Conservation (phyloP, 2,888 invertebrate species). For the Ornithoptera priamus region DNA sequence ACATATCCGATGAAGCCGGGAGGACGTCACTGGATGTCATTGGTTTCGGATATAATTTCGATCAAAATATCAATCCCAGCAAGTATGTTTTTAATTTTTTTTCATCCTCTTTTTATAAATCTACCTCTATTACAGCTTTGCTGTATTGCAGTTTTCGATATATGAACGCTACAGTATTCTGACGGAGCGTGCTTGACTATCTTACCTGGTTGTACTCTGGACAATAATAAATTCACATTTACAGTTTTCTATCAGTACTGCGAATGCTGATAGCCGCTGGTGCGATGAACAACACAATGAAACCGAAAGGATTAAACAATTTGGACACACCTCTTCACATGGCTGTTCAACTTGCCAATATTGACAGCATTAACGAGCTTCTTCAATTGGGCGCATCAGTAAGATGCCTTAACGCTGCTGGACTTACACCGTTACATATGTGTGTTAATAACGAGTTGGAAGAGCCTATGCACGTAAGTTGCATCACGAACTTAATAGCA, state of each 20-base stretch:
- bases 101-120: no score
- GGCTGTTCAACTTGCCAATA: conserved; percentile 67
- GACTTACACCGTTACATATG: conserved; percentile 75
- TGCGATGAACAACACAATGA: conserved; percentile 51
- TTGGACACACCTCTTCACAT: conserved; percentile 75
- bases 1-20: conserved; percentile 61
- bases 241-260: conserved; percentile 54
- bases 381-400: conserved; percentile 65
- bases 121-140: no score
- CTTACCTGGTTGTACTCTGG: no score
- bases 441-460: conserved; percentile 68
- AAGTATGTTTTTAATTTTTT: conserved; percentile 35
- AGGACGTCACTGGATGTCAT: conserved; percentile 74
- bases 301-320: conserved; percentile 40
- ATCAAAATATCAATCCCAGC: conserved; percentile 44
- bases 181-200: no score
- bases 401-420: conserved; percentile 61
- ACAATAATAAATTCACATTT: not conserved
- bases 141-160: no score
- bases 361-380: conserved; percentile 65
- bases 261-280: conserved; percentile 54
- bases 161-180: no score
- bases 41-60: conserved; percentile 61
- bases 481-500: not conserved
- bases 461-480: conserved; percentile 61